Conservation (phyloP, 2,888 invertebrate genomes). For the Drosophila mulleri region DNA sequence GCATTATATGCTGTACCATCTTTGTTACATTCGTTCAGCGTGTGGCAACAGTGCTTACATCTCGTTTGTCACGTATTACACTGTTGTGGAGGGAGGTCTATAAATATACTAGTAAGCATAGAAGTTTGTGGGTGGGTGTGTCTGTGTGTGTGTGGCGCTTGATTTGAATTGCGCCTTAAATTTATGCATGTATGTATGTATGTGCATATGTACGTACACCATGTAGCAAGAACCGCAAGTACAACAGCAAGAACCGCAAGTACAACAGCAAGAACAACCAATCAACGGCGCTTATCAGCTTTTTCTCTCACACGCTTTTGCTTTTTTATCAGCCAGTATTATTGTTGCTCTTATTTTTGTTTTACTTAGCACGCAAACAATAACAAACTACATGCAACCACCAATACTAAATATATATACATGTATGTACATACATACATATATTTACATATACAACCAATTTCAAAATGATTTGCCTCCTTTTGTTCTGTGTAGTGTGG, state of each 20-base stretch:
- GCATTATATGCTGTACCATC: neutral
- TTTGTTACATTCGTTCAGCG: slow-evolving; percentile 2
- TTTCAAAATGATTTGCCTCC: slow-evolving; percentile 18
- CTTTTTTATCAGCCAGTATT: slow-evolving; percentile 36
- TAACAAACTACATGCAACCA: slow-evolving; percentile 39
- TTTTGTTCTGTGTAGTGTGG: slow-evolving; percentile 34
- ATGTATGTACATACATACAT: no score
- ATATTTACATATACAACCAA: neutral
- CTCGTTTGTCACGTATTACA: slow-evolving; percentile 58
- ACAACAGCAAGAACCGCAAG: neutral
- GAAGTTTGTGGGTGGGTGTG: neutral
- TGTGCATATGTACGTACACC: neutral
- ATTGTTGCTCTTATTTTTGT: slow-evolving; percentile 6
- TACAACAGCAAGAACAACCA: slow-evolving; percentile 11
- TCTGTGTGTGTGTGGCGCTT: neutral
- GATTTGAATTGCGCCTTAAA: slow-evolving; percentile 18
- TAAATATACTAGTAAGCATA: slow-evolving; percentile 19
- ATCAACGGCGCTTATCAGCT: slow-evolving; percentile 39
- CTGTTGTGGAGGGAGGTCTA: slow-evolving; percentile 23
- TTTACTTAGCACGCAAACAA: slow-evolving; percentile 44
- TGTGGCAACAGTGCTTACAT: slow-evolving; percentile 34
- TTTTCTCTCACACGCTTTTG: slow-evolving; percentile 40
- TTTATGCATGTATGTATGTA: neutral
- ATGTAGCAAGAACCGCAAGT: slow-evolving; percentile 4
- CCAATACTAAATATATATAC: neutral